Percentiles rank a stretch among this genome's conserved stretches.
phyloP scores from a whole-genome alignment of 1,140 invertebrate species.

The Lysiphlebus fabarum region DNA sequence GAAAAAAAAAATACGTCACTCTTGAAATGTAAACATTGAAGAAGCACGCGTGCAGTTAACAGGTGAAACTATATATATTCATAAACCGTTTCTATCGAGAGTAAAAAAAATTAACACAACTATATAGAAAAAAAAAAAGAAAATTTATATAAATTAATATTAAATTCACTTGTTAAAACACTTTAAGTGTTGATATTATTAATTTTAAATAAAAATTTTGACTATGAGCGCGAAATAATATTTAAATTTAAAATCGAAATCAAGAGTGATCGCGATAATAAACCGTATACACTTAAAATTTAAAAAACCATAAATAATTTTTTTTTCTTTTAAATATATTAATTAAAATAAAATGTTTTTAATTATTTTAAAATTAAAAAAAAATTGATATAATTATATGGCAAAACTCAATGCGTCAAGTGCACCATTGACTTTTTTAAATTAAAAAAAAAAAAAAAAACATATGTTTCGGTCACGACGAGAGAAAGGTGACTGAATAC shows the following conservation, averaged over 20 bases:
- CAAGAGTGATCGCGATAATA: too few species aligned
- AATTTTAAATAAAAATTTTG: too few species aligned
- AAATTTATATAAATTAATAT: background rate
- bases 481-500: constrained; percentile 51
- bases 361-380: background rate
- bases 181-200: too few species aligned
- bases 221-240: too few species aligned
- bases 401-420: constrained; percentile 22
- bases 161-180: too few species aligned
- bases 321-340: background rate
- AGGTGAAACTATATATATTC: constrained; percentile 5
- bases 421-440: constrained; percentile 26
- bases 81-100: background rate
- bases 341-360: background rate
- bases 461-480: constrained; percentile 40
- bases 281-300: background rate
- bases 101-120: background rate
- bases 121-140: background rate
- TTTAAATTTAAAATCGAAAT: too few species aligned
- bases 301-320: background rate
- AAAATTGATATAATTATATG: constrained; percentile 9
- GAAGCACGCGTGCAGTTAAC: constrained; percentile 9
- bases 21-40: constrained; percentile 1
- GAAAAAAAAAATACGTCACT: constrained; percentile 3
- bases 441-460: constrained; percentile 10